phyloP scores from a whole-genome alignment of 2,113 vertebrate species.

The Bubo bubo region DNA sequence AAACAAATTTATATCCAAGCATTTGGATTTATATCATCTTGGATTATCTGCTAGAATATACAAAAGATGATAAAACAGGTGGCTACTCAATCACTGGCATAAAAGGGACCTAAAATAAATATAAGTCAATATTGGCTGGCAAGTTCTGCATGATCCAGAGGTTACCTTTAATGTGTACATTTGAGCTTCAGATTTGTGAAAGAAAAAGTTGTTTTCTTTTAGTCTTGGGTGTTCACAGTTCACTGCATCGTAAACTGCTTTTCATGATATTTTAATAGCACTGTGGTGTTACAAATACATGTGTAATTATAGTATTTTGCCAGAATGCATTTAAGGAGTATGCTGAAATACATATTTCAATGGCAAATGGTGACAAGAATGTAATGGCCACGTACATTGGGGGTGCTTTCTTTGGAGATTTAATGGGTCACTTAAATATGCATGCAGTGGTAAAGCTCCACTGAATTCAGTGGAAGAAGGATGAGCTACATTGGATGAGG shows the following conservation, averaged over 20 bases:
- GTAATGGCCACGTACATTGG: neutral
- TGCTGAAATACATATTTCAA: neutral
- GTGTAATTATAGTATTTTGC: neutral
- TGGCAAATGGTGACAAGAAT: neutral
- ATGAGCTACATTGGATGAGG: neutral
- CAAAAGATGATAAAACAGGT: neutral
- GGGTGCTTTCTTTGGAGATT: neutral
- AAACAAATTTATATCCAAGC: neutral
- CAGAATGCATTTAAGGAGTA: neutral
- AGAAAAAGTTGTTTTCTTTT: neutral
- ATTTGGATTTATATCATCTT: neutral
- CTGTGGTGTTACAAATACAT: neutral
- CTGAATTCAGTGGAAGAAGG: neutral
- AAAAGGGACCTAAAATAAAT: neutral
- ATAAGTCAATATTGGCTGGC: neutral
- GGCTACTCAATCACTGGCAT: neutral
- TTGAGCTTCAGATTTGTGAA: neutral
- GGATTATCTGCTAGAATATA: neutral
- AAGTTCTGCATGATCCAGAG: neutral
- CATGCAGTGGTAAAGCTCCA: neutral
- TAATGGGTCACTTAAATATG: neutral
- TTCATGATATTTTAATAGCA: neutral
- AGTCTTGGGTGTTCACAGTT: neutral
- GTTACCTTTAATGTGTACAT: neutral
- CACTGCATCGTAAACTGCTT: neutral